Evolutionary conservation across 2,113 vertebrate genomes (phyloP).

Genomic region (Hippolais icterina): DNA sequence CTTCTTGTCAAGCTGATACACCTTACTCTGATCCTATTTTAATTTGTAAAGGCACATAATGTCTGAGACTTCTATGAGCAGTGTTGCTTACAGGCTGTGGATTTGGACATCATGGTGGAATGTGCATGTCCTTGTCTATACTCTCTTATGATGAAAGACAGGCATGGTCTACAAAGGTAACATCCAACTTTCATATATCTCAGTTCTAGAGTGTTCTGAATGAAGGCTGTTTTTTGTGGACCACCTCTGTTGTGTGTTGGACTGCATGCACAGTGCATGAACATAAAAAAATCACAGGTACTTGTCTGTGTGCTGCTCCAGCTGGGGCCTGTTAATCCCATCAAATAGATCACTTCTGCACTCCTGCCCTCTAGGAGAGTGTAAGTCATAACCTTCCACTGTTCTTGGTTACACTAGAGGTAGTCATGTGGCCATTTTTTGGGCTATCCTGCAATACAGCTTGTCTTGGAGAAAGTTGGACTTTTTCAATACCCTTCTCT

Average conservation of each 20-base stretch:
- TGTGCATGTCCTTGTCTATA: background rate
- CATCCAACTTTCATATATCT: background rate
- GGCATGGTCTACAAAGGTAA: background rate
- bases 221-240: accelerated
- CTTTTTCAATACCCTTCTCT: background rate
- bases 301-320: background rate
- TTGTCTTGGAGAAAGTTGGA: background rate
- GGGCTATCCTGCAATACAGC: background rate
- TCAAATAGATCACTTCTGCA: background rate
- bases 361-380: background rate
- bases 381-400: background rate
- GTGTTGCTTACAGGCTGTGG: background rate
- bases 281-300: background rate
- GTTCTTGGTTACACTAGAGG: background rate
- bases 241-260: background rate
- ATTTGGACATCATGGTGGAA: background rate
- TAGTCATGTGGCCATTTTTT: background rate
- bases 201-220: background rate
- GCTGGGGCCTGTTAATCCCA: background rate
- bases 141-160: background rate
- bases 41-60: background rate
- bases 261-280: background rate
- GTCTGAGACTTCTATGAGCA: background rate
- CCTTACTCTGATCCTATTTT: background rate
- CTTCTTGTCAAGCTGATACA: background rate